These are phyloP conservation scores for Labeo catla DNA, from an alignment of 2,113 vertebrate species.

Conservation along the genomic window DNA sequence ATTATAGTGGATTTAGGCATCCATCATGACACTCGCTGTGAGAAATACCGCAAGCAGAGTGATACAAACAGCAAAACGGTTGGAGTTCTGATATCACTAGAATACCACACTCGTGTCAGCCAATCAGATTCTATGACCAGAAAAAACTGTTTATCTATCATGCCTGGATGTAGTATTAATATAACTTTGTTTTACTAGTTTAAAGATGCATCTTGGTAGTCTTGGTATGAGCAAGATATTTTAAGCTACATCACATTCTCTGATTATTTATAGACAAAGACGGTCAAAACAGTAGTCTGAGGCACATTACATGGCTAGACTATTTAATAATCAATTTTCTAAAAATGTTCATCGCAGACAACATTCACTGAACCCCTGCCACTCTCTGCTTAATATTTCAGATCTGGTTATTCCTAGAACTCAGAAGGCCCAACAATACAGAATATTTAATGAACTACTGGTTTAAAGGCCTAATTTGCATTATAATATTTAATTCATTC, in stretches of 20 bases:
- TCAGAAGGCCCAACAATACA: neutral
- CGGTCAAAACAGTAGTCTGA: neutral
- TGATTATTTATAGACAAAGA: neutral
- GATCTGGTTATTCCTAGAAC: conserved; percentile 20
- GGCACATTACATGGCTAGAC: neutral
- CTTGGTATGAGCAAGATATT: neutral
- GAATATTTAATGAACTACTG: conserved; percentile 19
- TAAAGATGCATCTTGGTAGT: neutral
- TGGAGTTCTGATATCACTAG: too few relatives aligned
- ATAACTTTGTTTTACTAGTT: neutral
- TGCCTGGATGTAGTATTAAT: neutral
- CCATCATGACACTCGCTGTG: too few relatives aligned
- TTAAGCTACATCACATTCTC: neutral
- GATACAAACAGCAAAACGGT: too few relatives aligned
- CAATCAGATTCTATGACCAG: too few relatives aligned
- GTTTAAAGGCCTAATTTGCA: conserved; percentile 41
- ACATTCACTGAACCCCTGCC: neutral
- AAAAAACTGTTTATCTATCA: neutral
- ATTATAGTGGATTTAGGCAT: too few relatives aligned
- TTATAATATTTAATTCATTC: conserved; percentile 36
- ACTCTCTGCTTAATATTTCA: conserved; percentile 8
- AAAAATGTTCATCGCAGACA: neutral
- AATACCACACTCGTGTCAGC: too few relatives aligned
- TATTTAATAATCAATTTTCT: neutral
- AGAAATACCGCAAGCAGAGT: too few relatives aligned